phyloP scores from a whole-genome alignment of 2,113 vertebrate genomes.

The Platysternon megacephalum region DNA sequence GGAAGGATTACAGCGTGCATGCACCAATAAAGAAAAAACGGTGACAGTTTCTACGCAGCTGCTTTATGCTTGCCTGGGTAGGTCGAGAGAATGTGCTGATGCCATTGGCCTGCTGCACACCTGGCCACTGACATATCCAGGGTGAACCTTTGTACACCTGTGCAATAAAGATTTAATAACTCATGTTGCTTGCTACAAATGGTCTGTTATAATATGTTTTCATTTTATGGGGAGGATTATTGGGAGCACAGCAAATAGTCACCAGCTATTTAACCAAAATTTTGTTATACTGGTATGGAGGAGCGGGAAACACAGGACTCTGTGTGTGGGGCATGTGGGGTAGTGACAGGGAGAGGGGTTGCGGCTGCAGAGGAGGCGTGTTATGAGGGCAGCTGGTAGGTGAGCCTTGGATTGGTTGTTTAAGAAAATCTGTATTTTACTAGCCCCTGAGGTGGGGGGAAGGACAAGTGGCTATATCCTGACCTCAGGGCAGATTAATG shows the following conservation, averaged over 20 bases:
- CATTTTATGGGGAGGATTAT: background rate
- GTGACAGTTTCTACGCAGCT: no score
- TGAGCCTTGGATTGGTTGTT: background rate
- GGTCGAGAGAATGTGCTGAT: background rate
- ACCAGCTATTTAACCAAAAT: background rate
- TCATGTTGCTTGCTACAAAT: background rate
- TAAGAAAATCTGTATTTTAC: background rate
- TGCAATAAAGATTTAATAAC: background rate
- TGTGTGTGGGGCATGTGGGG: no score
- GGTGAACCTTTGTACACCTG: background rate
- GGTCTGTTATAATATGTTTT: background rate
- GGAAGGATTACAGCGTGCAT: no score
- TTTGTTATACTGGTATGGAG: background rate
- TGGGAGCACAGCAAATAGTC: background rate
- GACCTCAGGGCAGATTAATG: background rate
- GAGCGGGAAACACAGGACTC: background rate
- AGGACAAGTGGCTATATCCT: background rate
- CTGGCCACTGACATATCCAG: background rate
- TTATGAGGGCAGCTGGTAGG: background rate
- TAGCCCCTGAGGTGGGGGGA: background rate
- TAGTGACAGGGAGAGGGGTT: background rate
- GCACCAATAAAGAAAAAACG: no score
- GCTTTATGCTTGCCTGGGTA: background rate
- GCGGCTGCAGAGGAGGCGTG: background rate
- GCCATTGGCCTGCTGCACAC: background rate